phyloP scores from a whole-genome alignment of 1,140 invertebrate species.

The Cyclargus thomasi region DNA sequence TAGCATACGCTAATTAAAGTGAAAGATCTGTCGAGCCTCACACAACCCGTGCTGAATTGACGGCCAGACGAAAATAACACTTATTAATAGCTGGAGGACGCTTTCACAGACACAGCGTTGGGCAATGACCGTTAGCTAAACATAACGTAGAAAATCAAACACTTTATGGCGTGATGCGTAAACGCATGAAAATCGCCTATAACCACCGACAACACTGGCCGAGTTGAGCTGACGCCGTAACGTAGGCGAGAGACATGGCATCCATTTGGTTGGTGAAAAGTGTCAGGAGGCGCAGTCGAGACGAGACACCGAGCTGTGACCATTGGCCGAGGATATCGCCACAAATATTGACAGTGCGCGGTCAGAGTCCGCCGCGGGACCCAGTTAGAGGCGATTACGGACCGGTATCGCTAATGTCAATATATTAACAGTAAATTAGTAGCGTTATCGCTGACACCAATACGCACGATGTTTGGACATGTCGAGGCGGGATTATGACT shows the following conservation, averaged over 20 bases:
- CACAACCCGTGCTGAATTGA: background rate
- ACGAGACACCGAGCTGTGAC: background rate
- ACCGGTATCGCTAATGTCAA: slow-evolving; percentile 21
- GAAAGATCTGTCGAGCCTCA: background rate
- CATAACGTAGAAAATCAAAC: too few species aligned
- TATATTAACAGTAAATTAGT: slow-evolving; percentile 14
- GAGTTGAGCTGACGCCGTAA: too few species aligned
- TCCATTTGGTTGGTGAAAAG: too few species aligned
- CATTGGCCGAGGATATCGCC: background rate
- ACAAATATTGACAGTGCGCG: slow-evolving; percentile 18
- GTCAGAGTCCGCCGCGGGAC: slow-evolving; percentile 24
- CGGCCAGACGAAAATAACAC: background rate
- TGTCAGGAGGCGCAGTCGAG: too few species aligned
- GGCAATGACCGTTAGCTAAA: too few species aligned
- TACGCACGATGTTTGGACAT: slow-evolving; percentile 9
- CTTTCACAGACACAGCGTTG: too few species aligned
- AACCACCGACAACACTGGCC: too few species aligned
- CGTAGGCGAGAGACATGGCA: too few species aligned
- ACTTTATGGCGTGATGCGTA: too few species aligned
- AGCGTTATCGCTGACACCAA: slow-evolving; percentile 12
- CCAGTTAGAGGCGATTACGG: slow-evolving; percentile 23
- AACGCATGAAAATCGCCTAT: too few species aligned
- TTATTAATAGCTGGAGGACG: too few species aligned
- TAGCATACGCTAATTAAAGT: too few species aligned
- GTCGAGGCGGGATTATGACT: background rate